phyloP scores from a whole-genome alignment of 2,888 invertebrate species.

The Drosophila falleni region DNA sequence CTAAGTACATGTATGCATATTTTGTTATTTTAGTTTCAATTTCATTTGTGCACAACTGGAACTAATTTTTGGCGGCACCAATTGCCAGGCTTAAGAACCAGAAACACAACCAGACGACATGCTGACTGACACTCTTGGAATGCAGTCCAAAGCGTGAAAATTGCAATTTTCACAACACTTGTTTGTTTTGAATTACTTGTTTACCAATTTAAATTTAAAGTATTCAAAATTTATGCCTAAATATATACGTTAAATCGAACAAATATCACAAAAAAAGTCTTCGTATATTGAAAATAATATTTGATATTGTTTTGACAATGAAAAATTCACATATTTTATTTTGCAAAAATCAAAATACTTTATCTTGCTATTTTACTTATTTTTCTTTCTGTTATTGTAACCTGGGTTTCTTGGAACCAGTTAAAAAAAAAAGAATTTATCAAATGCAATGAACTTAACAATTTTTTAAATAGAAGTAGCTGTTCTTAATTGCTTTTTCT shows the following conservation, averaged over 20 bases:
- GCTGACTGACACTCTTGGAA: conserved; percentile 66
- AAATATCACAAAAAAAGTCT: not conserved
- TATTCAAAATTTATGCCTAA: not conserved
- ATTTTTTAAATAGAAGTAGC: no score
- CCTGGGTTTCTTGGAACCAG: no score
- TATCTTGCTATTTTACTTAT: no score
- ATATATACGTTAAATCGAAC: not conserved
- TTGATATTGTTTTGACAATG: no score
- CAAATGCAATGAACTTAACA: no score
- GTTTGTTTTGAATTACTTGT: conserved; percentile 17
- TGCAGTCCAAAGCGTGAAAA: conserved; percentile 65
- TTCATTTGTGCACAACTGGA: conserved; percentile 79
- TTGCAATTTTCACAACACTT: conserved; percentile 58
- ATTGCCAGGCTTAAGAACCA: conserved; percentile 41
- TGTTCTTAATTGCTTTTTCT: no score
- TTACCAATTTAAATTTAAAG: not conserved
- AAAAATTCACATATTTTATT: no score
- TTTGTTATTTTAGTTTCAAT: conserved; percentile 63
- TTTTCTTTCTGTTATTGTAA: no score
- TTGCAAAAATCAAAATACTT: no score
- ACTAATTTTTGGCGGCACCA: conserved; percentile 71
- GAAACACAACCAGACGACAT: conserved; percentile 55
- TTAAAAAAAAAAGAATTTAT: no score
- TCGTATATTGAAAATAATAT: not conserved
- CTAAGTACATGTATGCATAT: not conserved